These are phyloP conservation scores for Cyprinodon diabolis DNA, from an alignment of 2,797 vertebrate genomes.

Conservation along the genomic window DNA sequence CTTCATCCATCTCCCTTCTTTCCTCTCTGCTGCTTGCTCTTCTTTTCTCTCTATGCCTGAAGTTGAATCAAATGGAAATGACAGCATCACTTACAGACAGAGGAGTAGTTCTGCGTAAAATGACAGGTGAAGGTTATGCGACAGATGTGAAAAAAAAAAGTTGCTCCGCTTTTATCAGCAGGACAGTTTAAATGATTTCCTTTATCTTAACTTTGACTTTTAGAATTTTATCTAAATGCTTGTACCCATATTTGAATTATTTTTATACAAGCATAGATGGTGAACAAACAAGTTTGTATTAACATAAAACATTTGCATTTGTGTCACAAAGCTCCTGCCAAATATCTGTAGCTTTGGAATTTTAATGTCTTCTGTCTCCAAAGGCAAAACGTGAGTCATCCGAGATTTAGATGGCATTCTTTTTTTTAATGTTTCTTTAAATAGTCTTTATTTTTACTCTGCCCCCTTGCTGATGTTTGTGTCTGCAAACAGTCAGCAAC, in stretches of 20 bases:
- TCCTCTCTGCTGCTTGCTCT: constrained; percentile 6
- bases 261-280: neutral
- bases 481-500: neutral
- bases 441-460: neutral
- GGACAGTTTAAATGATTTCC: constrained; percentile 31
- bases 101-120: constrained; percentile 33
- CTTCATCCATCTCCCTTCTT: neutral
- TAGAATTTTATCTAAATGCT: neutral
- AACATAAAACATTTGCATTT: constrained; percentile 4
- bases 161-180: constrained; percentile 31
- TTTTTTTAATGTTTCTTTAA: neutral
- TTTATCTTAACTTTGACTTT: constrained; percentile 12
- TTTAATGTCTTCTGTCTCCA: neutral
- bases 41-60: constrained; percentile 19
- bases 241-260: neutral
- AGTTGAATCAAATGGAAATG: constrained; percentile 37
- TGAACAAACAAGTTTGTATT: constrained; percentile 10
- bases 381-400: constrained; percentile 3
- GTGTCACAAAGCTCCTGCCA: constrained; percentile 4
- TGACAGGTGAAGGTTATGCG: constrained; percentile 53
- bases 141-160: constrained; percentile 43
- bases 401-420: neutral
- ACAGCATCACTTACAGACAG: constrained; percentile 54
- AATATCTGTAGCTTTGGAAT: neutral
- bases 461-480: neutral